phyloP scores from a whole-genome alignment of 2,113 vertebrate genomes.

The Oxygymnocypris stewartii region DNA sequence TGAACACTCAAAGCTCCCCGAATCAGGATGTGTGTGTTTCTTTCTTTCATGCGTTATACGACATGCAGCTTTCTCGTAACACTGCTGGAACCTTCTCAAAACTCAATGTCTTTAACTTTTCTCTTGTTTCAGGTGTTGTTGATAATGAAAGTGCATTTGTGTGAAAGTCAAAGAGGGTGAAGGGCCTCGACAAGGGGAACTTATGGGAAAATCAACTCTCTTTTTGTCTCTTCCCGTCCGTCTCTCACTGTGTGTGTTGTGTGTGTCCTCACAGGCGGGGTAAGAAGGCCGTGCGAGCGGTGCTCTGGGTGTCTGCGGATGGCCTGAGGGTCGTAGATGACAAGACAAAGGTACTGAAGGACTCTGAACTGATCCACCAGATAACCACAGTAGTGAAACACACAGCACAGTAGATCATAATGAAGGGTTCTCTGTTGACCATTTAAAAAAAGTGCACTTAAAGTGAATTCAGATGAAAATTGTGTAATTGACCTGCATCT shows the following conservation, averaged over 20 bases:
- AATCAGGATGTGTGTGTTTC: slow-evolving; percentile 33
- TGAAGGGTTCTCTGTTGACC: background rate
- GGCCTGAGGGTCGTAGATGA: slow-evolving; percentile 97
- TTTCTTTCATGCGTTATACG: slow-evolving; percentile 40
- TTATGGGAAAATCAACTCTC: background rate
- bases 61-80: slow-evolving; percentile 40
- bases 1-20: background rate
- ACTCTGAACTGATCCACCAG: background rate
- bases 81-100: slow-evolving; percentile 46
- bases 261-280: slow-evolving; percentile 80
- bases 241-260: slow-evolving; percentile 53
- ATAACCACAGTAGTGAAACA: background rate
- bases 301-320: slow-evolving; percentile 97
- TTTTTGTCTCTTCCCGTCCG: slow-evolving; percentile 23
- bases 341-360: slow-evolving; percentile 91
- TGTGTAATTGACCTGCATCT: background rate
- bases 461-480: too few relatives aligned
- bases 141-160: slow-evolving; percentile 30
- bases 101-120: slow-evolving; percentile 50
- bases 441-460: background rate
- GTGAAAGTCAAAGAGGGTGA: slow-evolving; percentile 28
- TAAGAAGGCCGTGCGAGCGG: slow-evolving; percentile 94
- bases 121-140: slow-evolving; percentile 59
- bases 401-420: background rate
- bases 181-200: background rate